phyloP scores from a whole-genome alignment of 2,113 vertebrate genomes.

The Protomyctophum bolini region DNA sequence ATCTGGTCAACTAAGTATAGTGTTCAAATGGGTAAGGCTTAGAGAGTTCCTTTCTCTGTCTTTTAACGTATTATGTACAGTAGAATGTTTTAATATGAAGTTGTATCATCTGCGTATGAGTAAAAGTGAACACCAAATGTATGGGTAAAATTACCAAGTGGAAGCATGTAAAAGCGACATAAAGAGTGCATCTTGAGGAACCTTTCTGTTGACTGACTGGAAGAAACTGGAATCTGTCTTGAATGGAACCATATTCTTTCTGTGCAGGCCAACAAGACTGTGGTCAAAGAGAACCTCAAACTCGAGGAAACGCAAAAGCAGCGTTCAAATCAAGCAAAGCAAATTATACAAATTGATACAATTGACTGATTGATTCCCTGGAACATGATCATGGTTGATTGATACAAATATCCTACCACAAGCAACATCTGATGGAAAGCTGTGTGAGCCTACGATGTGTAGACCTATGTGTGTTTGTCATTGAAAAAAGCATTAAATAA shows the following conservation, averaged over 20 bases:
- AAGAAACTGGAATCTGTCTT: neutral
- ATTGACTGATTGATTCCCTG: neutral
- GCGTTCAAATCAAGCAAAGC: neutral
- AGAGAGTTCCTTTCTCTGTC: too few species aligned
- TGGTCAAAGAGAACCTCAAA: neutral
- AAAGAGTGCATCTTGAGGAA: slow-evolving; percentile 5
- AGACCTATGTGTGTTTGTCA: slow-evolving; percentile 1
- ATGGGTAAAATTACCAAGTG: neutral
- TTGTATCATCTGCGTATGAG: slow-evolving; percentile 1
- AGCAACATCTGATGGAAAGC: neutral
- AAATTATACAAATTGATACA: neutral
- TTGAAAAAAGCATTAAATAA: neutral
- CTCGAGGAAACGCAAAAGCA: neutral
- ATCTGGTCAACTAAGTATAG: too few species aligned
- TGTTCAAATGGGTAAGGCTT: too few species aligned
- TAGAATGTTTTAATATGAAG: neutral
- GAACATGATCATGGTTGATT: neutral
- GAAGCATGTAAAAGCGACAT: neutral
- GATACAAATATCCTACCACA: neutral
- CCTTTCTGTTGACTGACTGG: neutral
- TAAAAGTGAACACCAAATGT: neutral
- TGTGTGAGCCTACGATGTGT: neutral
- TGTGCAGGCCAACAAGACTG: neutral
- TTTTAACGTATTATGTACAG: too few species aligned
- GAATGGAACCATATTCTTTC: neutral